A percentile compares a stretch with the other conserved stretches of the same genome.
These are phyloP conservation scores for Sinodicranocentrus sp. DNA, from an alignment of 2,888 invertebrate species.

Conservation along the genomic window DNA sequence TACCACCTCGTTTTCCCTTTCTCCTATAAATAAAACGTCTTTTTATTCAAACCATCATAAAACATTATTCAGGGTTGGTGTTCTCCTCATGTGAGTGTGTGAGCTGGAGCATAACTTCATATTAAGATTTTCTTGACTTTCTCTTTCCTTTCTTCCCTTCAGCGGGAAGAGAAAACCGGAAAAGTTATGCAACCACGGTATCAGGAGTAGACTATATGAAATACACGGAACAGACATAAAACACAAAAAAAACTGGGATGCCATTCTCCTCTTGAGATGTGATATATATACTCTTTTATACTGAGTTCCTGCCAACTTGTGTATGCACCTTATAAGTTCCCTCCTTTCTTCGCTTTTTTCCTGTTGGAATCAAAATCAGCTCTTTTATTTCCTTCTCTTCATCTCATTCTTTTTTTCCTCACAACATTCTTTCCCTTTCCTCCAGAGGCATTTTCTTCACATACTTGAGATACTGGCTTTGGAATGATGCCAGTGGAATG, in stretches of 20 bases:
- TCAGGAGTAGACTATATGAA: neutral
- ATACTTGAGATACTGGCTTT: slow-evolving; percentile 68
- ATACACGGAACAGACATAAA: neutral
- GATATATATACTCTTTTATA: slow-evolving; percentile 28
- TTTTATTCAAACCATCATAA: slow-evolving; percentile 33
- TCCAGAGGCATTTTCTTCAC: slow-evolving; percentile 64
- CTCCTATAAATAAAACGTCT: slow-evolving; percentile 35
- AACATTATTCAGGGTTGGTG: slow-evolving; percentile 24
- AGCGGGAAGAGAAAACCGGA: neutral
- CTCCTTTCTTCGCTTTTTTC: slow-evolving; percentile 13
- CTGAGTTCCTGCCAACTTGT: neutral
- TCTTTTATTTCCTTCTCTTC: slow-evolving; percentile 55
- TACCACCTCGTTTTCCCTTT: slow-evolving; percentile 12
- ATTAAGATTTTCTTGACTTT: slow-evolving; percentile 52
- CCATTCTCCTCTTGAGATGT: slow-evolving; percentile 31
- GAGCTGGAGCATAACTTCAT: slow-evolving; percentile 8
- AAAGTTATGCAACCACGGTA: slow-evolving; percentile 46
- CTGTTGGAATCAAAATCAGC: slow-evolving; percentile 69
- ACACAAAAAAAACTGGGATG: slow-evolving; percentile 16
- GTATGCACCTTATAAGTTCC: slow-evolving; percentile 2
- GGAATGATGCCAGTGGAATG: slow-evolving; percentile 67
- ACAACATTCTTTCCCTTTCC: slow-evolving; percentile 40
- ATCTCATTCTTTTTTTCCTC: slow-evolving; percentile 49
- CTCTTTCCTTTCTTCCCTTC: neutral
- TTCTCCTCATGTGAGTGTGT: neutral